Evolutionary conservation across 2,797 vertebrate genomes (phyloP), one percentile per base, ranked within the genome.

Genomic region (Chiroxiphia lanceolata): DNA sequence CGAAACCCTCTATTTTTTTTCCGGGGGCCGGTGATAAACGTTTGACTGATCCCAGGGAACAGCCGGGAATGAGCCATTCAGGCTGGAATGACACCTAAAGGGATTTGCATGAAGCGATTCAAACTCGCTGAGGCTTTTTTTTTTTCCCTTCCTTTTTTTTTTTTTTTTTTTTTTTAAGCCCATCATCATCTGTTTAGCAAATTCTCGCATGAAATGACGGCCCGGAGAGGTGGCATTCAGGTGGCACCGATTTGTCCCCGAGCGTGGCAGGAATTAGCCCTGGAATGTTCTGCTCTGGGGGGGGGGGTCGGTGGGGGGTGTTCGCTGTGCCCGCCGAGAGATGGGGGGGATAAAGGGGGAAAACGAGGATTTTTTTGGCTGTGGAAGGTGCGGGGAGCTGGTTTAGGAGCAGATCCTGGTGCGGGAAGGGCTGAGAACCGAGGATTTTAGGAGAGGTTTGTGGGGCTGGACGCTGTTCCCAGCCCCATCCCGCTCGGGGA

Each of bases 81-180:
- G 84, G 34, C 64, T n/a, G 79, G 87, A 83, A 91, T 96, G 95
- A 92, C 93, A 94, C 82, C 89, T 12, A 21, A 50, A 88, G 69
- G 57, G 83, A 83, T 92, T 85, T 85, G 76, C 89, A 75, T 94
- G 64, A 77, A 94, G 64, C 6, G 2, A 48, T 86, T 93, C 69
- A 6, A 59, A 65, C 51, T 38, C 54, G n/a, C 63, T 50, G 34
- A 18, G 36, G 12, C 61, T 36, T 36, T 36, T 36, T 45, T 16
- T 47, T 36, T 45, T 16, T 48, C 51, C 42, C 31, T 14, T 22
- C 54, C 12, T 40, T 14, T 6, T 26, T 15, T 34, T 42, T 21
- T 25, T 38, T 45, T 59, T 44, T 38, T 42, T 21, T 25, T 34
- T 45, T 59, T 45, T 83, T 44, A 17, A 65, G 86, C 19, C 54